phyloP scores from a whole-genome alignment of 1,140 invertebrate species.

The Drosophila insularis region DNA sequence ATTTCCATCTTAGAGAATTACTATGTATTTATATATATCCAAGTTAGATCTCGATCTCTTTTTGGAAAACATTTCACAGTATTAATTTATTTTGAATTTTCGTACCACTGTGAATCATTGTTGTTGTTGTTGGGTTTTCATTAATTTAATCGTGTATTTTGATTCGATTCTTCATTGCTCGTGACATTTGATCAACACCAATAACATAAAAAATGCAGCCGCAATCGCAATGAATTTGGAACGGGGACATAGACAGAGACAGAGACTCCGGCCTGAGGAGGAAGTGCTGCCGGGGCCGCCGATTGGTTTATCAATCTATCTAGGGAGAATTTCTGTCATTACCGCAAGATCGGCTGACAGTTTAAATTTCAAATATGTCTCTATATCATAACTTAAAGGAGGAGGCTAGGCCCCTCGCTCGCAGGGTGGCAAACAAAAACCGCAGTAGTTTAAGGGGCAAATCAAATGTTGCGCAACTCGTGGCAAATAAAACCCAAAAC shows the following conservation, averaged over 20 bases:
- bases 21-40: no score
- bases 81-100: background rate
- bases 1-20: no score
- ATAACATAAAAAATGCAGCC: conserved; percentile 3
- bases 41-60: no score
- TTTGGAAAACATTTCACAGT: no score
- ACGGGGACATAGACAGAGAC: conserved; percentile 31
- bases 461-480: conserved; percentile 56
- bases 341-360: conserved; percentile 27
- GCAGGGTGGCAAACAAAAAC: background rate
- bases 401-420: no score
- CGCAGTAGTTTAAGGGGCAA: conserved; percentile 34
- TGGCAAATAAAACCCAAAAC: conserved; percentile 29
- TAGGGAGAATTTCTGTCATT: conserved; percentile 13
- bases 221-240: conserved; percentile 26
- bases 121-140: conserved; percentile 26
- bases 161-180: conserved; percentile 51
- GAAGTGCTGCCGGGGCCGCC: background rate
- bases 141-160: conserved; percentile 65
- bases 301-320: conserved; percentile 14
- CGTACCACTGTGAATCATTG: conserved; percentile 25
- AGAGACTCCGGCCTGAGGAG: background rate
- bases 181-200: conserved; percentile 59
- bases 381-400: background rate
- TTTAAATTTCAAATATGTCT: conserved; percentile 14